Evolutionary conservation across 2,888 invertebrate species (phyloP).

Genomic region (Acanthosepion pharaonis): DNA sequence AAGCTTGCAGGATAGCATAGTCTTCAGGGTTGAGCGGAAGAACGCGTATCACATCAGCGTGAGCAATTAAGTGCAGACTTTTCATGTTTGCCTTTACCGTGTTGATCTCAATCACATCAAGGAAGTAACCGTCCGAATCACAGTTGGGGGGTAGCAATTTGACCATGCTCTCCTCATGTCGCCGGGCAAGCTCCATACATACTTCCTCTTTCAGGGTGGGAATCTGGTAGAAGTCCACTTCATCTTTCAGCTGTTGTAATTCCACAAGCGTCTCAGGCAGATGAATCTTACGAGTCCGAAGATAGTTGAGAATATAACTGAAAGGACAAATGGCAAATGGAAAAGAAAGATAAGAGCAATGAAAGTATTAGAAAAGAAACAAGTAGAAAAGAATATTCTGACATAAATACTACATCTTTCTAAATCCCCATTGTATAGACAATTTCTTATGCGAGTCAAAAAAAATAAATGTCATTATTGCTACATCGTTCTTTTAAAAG

Average conservation of each 20-base stretch:
- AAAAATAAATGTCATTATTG: no score
- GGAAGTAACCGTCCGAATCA: conserved; percentile 39
- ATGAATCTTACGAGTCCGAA: conserved; percentile 42
- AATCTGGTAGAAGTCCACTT: conserved; percentile 46
- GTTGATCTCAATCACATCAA: conserved; percentile 40
- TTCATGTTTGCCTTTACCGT: not conserved
- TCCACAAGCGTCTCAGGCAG: conserved; percentile 42
- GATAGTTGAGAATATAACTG: conserved; percentile 45
- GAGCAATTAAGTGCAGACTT: conserved; percentile 37
- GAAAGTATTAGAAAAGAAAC: not conserved
- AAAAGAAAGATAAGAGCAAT: not conserved
- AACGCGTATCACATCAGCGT: not conserved
- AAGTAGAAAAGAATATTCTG: no score
- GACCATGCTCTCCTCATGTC: conserved; percentile 15
- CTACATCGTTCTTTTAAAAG: no score
- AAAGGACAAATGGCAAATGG: not conserved
- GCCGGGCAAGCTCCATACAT: not conserved
- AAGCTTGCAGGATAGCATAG: not conserved
- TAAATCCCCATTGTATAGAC: no score
- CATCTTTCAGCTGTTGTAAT: conserved; percentile 44
- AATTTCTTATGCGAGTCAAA: no score
- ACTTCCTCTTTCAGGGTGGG: conserved; percentile 10
- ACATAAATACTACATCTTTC: no score
- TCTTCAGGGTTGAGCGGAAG: conserved; percentile 41
- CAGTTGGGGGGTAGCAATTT: not conserved